Percentiles rank a stretch among this genome's conserved stretches.
Conservation (phyloP, 2,113 vertebrate species). For the Anguilla japonica region DNA sequence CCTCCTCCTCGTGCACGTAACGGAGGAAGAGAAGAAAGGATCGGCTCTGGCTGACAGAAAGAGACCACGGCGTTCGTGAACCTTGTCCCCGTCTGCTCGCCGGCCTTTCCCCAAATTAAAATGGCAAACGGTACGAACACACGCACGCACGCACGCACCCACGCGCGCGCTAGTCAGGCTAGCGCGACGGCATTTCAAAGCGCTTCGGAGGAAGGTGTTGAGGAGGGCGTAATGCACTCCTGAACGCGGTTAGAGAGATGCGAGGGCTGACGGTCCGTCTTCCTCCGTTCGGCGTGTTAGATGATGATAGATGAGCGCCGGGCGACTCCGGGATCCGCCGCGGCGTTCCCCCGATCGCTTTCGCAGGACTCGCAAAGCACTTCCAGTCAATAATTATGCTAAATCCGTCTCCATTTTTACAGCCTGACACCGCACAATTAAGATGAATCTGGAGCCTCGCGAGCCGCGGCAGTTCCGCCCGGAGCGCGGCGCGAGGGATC, state of each 20-base stretch:
- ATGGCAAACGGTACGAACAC: slow-evolving; percentile 13
- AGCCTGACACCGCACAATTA: slow-evolving; percentile 51
- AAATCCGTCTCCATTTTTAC: slow-evolving; percentile 67
- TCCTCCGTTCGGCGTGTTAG: slow-evolving; percentile 66
- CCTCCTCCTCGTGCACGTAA: too few species aligned
- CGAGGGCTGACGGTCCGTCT: slow-evolving; percentile 72
- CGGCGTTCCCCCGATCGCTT: slow-evolving; percentile 54
- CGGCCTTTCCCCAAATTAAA: not conserved
- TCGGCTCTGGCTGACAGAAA: too few species aligned
- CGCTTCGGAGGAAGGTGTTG: slow-evolving; percentile 58
- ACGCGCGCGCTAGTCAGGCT: not conserved
- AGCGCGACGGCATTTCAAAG: slow-evolving; percentile 28
- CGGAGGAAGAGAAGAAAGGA: too few species aligned
- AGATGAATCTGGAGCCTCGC: slow-evolving; percentile 48
- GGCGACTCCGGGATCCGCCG: slow-evolving; percentile 61
- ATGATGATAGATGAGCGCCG: slow-evolving; percentile 76
- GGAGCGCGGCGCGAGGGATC: not conserved
- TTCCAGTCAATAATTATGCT: slow-evolving; percentile 61
- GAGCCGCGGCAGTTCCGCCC: not conserved
- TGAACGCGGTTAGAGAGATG: slow-evolving; percentile 63
- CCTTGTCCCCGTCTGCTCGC: too few species aligned
- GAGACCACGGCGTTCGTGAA: too few species aligned
- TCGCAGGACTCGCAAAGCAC: slow-evolving; percentile 57
- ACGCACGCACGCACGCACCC: not conserved
- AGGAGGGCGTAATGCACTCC: slow-evolving; percentile 68